Evolutionary conservation across 1,140 invertebrate genomes (phyloP), one percentile per base, ranked within the genome.

Genomic region (Zophobas atratus): DNA sequence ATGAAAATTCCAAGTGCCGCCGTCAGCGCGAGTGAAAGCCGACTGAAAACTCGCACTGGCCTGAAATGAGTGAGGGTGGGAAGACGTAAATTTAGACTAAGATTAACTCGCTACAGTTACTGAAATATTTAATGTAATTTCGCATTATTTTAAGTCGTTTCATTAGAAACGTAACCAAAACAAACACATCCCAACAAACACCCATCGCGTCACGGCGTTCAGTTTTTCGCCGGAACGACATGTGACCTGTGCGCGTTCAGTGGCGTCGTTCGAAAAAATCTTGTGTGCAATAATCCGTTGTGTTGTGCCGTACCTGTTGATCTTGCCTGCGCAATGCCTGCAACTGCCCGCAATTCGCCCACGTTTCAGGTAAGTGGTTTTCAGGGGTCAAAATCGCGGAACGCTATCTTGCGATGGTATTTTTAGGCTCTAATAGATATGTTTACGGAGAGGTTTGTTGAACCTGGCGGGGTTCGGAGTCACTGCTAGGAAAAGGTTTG

Each of bases 81-180:
- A 79, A 78, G 60, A 78, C 74, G 77, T 79, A 79, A 79, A 79
- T 79, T 76, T 79, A 79, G 77, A 79, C 74, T 70, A 63, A 56
- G 73, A 79, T 76, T 76, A 79, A 76, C 77, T 79, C 74, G 77
- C 77, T 51, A 76, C 73, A 78, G 71, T 78, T 78, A 78, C 77
- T 78, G 77, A 78, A 78, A 78, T 78, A 74, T 78, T 78, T 74
- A 78, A 78, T 78, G 77, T 73, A 78, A 78, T 78, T 78, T 78
- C 77, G 71, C 72, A 78, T 78, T 78, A 78, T 78, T 78, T 75
- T 67, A 70, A 74, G 71, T 55, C 72, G 60, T 75, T 75, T 75
- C 72, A 75, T 75, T 75, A 75, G 72, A 56, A 75, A 56, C 71
- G 71, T 73, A 73, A 75, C 51, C 35, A 75, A 56, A 75, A 75